Conservation (phyloP, 2,888 invertebrate species). For the Blera fallax region DNA sequence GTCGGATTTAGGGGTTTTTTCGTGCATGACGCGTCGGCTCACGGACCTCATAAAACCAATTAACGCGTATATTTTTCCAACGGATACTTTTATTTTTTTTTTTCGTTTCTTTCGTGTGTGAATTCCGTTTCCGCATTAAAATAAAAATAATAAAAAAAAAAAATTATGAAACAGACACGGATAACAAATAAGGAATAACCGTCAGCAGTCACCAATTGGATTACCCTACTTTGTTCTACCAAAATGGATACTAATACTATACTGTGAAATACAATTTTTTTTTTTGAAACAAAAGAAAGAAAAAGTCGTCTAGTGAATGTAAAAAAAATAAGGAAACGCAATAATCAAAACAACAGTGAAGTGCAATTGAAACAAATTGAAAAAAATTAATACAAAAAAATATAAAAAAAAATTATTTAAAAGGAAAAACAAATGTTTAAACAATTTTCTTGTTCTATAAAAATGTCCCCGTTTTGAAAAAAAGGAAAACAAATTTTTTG, state of each 20-base stretch:
- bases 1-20: conserved; percentile 80
- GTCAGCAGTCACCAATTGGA: conserved; percentile 49
- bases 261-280: conserved; percentile 34
- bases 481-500: conserved; percentile 7
- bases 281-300: conserved; percentile 64
- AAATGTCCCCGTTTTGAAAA: conserved; percentile 6
- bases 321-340: conserved; percentile 15
- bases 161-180: conserved; percentile 74
- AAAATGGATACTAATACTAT: conserved; percentile 44
- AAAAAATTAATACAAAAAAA: conserved; percentile 61
- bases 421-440: conserved; percentile 73
- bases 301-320: conserved; percentile 3
- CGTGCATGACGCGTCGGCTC: conserved; percentile 66
- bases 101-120: conserved; percentile 45
- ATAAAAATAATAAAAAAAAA: conserved; percentile 48
- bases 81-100: conserved; percentile 8
- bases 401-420: conserved; percentile 49
- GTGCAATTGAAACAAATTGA: conserved; percentile 69
- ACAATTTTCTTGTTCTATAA: conserved; percentile 63
- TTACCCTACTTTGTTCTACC: conserved; percentile 47
- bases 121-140: conserved; percentile 58
- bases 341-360: conserved; percentile 68
- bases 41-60: conserved; percentile 58
- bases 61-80: conserved; percentile 48
- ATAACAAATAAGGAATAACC: conserved; percentile 76